These are phyloP conservation scores for Daktulosphaira vitifoliae DNA, from an alignment of 1,140 invertebrate species.

Conservation along the genomic window DNA sequence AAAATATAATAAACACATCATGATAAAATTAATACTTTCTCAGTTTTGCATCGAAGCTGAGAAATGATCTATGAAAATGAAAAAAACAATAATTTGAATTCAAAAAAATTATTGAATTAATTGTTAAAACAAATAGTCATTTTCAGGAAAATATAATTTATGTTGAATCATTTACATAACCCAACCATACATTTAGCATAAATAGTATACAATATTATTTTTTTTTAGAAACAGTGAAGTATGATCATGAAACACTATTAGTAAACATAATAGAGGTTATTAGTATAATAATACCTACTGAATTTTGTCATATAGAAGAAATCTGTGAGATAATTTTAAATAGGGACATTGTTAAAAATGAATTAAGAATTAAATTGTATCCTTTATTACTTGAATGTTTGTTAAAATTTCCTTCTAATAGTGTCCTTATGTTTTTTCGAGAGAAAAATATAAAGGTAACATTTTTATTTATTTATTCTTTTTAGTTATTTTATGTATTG, in stretches of 20 bases:
- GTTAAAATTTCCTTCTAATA: not conserved
- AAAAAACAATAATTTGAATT: too few species aligned
- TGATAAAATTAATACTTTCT: too few species aligned
- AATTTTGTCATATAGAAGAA: conserved; percentile 2
- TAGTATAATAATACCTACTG: not conserved
- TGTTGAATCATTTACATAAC: too few species aligned
- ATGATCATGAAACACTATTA: not conserved
- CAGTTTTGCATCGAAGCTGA: too few species aligned
- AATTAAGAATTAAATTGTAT: not conserved
- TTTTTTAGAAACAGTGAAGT: not conserved
- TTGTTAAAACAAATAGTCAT: too few species aligned
- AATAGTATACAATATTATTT: too few species aligned
- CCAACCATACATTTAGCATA: too few species aligned
- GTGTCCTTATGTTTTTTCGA: conserved; percentile 4
- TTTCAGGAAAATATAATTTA: too few species aligned
- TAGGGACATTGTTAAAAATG: not conserved
- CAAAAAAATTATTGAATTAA: too few species aligned
- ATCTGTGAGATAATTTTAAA: conserved; percentile 21
- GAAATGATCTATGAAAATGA: too few species aligned
- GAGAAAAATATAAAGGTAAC: conserved; percentile 10
- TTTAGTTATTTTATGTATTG: not conserved
- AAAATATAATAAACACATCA: too few species aligned
- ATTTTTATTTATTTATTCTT: not conserved
- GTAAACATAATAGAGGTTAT: conserved; percentile 6
- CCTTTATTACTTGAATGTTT: conserved; percentile 1